Conservation (phyloP, 2,797 vertebrate species). For the Danionella dracula region DNA sequence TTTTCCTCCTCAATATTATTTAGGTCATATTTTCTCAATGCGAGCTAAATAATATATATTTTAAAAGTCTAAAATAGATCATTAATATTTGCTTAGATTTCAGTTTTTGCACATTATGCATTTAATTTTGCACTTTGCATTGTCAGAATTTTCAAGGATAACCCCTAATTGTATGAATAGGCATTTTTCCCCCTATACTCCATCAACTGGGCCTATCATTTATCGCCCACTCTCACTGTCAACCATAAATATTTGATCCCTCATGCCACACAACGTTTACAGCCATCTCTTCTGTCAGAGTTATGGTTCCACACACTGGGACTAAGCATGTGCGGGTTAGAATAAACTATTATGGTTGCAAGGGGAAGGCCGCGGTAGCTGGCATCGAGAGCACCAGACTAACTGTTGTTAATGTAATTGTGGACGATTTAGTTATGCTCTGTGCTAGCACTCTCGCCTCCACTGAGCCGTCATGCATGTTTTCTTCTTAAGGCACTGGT, state of each 20-base stretch:
- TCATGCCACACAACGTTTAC: slow-evolving; percentile 8
- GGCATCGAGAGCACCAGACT: slow-evolving; percentile 37
- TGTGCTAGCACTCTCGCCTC: slow-evolving; percentile 59
- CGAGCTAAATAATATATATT: no score
- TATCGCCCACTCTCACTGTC: slow-evolving; percentile 1
- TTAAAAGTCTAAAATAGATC: no score
- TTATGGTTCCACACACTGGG: slow-evolving; percentile 7
- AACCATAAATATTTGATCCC: slow-evolving; percentile 19
- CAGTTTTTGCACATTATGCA: no score
- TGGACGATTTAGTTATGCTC: slow-evolving; percentile 59
- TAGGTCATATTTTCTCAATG: no score
- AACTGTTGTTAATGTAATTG: slow-evolving; percentile 49
- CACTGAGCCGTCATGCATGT: slow-evolving; percentile 71
- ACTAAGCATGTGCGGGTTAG: neutral
- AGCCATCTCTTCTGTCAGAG: slow-evolving; percentile 7
- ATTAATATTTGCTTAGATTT: no score
- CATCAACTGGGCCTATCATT: neutral
- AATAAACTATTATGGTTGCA: slow-evolving; percentile 17
- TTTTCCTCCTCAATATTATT: no score
- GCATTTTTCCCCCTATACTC: no score
- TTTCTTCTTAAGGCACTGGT: slow-evolving; percentile 76
- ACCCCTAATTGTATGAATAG: no score
- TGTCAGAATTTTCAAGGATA: no score
- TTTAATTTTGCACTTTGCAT: no score
- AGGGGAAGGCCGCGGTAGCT: slow-evolving; percentile 19